Base-by-base conservation (phyloP, 2,797 vertebrate species). In the Falco berigora region DNA sequence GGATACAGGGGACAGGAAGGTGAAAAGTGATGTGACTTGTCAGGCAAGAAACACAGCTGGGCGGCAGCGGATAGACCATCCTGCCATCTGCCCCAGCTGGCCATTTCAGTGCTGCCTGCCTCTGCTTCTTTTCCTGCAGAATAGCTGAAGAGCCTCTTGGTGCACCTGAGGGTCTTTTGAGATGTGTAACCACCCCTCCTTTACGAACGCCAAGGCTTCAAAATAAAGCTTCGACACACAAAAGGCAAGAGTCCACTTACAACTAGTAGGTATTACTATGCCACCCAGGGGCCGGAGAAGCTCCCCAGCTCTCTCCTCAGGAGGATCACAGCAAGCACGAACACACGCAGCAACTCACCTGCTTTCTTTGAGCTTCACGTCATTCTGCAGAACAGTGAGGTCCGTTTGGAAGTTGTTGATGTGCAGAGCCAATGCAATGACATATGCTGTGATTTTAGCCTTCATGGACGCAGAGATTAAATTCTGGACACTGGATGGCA, bases 381-480 rank as follows among this genome's bases (percentile, higher is more conserved):
- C 99, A 16, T 98, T 98, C 95, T 99, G 99, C 83, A 99, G 97
- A 81, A 98, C 4, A 0, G 99, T 99, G 87, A 99, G 98, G 95
- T 99, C 98, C 5, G 94, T 98, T 27, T 98, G 98, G 98, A 99
- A 99, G 95, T 97, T 77, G 52, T 96, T 98, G 82, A 99, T 98
- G 82, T 99, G 99, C 92, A 99, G 98, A 95, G 99, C 98, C 94
- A 99, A 90, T 30, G 98, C 97, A 20, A 99, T 96, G n/a, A 97
- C 98, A 9, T 99, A 98, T 0, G 99, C 98, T 0, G 98, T 97
- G 73, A 99, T 94, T 97, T 99, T 99, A 20, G 98, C 95, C 68
- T 97, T 98, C 98, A 99, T 99, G 12, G 99, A 99, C 6, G 97
- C 53, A 1, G 99, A 98, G 88, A 99, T 96, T 5, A 98, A 88